phyloP scores from a whole-genome alignment of 1,140 invertebrate species.

The Lamellibrachia luymesi region DNA sequence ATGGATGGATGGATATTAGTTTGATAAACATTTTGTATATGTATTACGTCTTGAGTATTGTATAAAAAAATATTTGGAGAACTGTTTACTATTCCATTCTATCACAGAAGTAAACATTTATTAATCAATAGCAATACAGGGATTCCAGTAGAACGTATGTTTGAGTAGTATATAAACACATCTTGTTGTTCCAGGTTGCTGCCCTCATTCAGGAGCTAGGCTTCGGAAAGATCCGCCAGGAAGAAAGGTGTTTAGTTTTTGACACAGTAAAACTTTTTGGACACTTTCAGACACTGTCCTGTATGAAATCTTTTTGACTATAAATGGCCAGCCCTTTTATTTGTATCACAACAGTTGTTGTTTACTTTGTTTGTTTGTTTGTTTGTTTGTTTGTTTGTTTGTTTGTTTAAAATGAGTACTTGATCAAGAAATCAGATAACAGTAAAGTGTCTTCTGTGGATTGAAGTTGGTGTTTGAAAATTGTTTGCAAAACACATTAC shows the following conservation, averaged over 20 bases:
- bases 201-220: conserved; percentile 43
- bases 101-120: neutral
- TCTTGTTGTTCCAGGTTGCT: conserved; percentile 37
- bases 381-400: too few relatives aligned
- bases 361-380: too few relatives aligned
- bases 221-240: conserved; percentile 32
- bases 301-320: neutral
- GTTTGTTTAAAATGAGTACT: too few relatives aligned
- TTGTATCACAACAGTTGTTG: neutral
- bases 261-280: neutral
- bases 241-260: neutral
- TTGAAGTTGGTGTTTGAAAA: neutral
- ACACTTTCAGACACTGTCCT: neutral
- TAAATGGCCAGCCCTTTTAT: neutral
- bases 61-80: neutral
- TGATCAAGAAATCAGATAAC: too few relatives aligned
- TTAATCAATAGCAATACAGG: neutral
- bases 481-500: neutral
- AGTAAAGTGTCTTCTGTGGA: neutral
- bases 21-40: neutral
- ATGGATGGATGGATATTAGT: too few relatives aligned
- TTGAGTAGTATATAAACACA: neutral
- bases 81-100: neutral
- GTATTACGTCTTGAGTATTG: neutral
- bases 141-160: too few relatives aligned